Conservation (phyloP, 2,888 invertebrate genomes). For the Uropetala carovei region DNA sequence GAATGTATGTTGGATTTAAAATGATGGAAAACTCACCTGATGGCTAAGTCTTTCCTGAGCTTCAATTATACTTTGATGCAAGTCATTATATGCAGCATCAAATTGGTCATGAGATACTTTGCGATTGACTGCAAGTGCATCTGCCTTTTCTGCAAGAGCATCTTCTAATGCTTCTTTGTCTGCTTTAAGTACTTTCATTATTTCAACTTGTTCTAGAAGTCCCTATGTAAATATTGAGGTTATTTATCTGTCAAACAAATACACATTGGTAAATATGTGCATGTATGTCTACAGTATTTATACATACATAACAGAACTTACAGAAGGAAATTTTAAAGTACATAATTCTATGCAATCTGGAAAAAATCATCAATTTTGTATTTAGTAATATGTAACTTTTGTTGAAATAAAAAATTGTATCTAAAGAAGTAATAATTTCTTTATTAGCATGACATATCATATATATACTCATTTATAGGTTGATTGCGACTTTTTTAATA, state of each 20-base stretch:
- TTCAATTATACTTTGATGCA: conserved; percentile 81
- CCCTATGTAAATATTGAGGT: conserved; percentile 73
- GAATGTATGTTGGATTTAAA: too few species aligned
- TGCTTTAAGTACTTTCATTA: conserved; percentile 82
- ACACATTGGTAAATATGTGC: background rate
- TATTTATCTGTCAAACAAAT: background rate
- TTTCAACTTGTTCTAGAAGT: conserved; percentile 81
- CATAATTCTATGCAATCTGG: background rate
- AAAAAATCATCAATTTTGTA: background rate
- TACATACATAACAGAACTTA: background rate
- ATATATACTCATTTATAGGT: too few species aligned
- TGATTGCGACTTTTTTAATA: too few species aligned
- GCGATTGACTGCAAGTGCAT: conserved; percentile 81
- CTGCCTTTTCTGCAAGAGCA: conserved; percentile 86
- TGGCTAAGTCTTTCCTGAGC: conserved; percentile 80
- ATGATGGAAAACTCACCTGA: conserved; percentile 75
- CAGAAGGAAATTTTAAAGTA: background rate
- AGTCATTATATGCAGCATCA: conserved; percentile 82
- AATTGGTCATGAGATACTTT: conserved; percentile 87
- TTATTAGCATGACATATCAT: too few species aligned
- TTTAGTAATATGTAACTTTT: background rate
- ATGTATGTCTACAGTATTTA: background rate
- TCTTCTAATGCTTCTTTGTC: conserved; percentile 85
- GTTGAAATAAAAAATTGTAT: too few species aligned
- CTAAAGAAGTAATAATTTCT: too few species aligned